A percentile compares a stretch with the other conserved stretches of the same genome.
Conservation (phyloP, 30 jellyfish, hydroid and myxozoan genomes). For the Cassiopea xamachana region DNA sequence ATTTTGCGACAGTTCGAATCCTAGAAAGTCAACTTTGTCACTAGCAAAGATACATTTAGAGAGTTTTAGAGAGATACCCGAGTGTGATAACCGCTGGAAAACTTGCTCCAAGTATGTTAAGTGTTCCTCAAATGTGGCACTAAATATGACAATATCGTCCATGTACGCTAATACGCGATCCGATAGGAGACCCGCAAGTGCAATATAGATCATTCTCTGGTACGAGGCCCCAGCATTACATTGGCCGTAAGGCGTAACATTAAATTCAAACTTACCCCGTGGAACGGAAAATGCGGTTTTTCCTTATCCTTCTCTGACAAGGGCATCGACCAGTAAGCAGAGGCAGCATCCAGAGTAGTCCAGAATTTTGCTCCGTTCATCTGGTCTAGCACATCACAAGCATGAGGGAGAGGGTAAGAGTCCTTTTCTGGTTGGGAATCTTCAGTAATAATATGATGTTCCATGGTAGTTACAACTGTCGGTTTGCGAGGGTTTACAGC, state of each 20-base stretch:
- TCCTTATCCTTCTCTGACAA: slow-evolving; percentile 17
- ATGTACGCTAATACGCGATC: slow-evolving; percentile 55
- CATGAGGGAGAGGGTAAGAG: slow-evolving; percentile 44
- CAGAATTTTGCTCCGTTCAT: slow-evolving; percentile 55
- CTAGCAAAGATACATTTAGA: too few species aligned
- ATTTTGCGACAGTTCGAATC: too few species aligned
- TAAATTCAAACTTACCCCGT: slow-evolving; percentile 48
- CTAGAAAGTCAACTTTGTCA: too few species aligned
- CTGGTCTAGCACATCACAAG: slow-evolving; percentile 58
- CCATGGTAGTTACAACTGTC: slow-evolving; percentile 11
- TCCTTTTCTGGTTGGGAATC: slow-evolving; percentile 49
- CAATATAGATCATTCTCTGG: slow-evolving; percentile 22
- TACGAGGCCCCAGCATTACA: slow-evolving; percentile 36
- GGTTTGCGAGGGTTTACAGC: not conserved
- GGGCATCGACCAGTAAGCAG: slow-evolving; percentile 5
- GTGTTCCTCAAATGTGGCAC: slow-evolving; percentile 44
- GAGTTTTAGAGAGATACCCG: too few species aligned
- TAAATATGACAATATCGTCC: slow-evolving; percentile 46
- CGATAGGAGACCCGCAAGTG: slow-evolving; percentile 36
- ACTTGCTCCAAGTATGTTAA: not conserved
- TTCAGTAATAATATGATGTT: slow-evolving; percentile 31
- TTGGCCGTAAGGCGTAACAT: slow-evolving; percentile 29
- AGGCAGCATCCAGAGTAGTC: slow-evolving; percentile 54
- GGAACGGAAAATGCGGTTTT: slow-evolving; percentile 1
- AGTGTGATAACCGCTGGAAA: too few species aligned